Conservation (phyloP, 2,113 vertebrate genomes). For the Hemibagrus wyckioides region DNA sequence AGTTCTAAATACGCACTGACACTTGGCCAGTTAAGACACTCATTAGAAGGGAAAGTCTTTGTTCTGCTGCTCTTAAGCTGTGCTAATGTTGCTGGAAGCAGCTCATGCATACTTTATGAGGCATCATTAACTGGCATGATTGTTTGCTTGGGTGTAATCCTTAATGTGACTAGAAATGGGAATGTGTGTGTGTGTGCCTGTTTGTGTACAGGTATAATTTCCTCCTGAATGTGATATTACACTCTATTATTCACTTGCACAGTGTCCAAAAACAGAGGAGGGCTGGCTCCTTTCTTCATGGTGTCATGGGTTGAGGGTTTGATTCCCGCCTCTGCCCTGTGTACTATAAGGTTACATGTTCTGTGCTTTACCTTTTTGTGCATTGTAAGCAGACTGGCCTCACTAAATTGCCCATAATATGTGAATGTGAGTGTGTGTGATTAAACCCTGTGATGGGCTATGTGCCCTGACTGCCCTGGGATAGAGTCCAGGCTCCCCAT, state of each 20-base stretch:
- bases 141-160: constrained; percentile 49
- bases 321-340: no score
- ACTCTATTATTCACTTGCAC: neutral
- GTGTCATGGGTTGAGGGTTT: neutral
- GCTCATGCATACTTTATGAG: constrained; percentile 47
- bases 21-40: constrained; percentile 45
- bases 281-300: constrained; percentile 1
- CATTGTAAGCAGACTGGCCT: no score
- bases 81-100: constrained; percentile 37
- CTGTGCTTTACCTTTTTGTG: no score
- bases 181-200: neutral
- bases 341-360: no score
- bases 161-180: constrained; percentile 35
- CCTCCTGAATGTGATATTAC: constrained; percentile 15
- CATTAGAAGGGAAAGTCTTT: constrained; percentile 38
- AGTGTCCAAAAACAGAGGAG: neutral
- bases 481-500: no score
- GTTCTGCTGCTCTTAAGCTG: constrained; percentile 37
- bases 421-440: no score
- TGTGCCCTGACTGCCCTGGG: no score
- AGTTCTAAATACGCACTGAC: constrained; percentile 23
- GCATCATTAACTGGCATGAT: constrained; percentile 50
- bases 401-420: no score
- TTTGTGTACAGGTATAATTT: constrained; percentile 34
- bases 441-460: no score